These are phyloP conservation scores for Fabriciana adippe DNA, from an alignment of 2,888 invertebrate genomes.

Conservation along the genomic window DNA sequence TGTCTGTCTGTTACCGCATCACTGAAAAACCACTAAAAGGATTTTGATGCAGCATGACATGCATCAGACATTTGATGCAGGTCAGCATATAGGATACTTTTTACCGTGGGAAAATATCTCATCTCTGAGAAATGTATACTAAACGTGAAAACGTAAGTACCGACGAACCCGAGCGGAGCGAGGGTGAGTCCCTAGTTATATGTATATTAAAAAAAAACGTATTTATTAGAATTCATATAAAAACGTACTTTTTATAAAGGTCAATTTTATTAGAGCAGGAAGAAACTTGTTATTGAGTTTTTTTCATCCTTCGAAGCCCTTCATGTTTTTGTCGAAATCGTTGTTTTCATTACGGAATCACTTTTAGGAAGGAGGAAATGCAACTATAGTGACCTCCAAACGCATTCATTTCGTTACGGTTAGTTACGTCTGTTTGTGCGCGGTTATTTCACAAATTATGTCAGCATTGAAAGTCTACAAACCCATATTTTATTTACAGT, in stretches of 20 bases:
- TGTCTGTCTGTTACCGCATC: no score
- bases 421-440: slow-evolving; percentile 12
- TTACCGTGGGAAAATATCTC: no score
- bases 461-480: not conserved
- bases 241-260: slow-evolving; percentile 15
- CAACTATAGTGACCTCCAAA: slow-evolving; percentile 45
- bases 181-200: no score
- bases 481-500: not conserved
- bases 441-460: slow-evolving; percentile 6
- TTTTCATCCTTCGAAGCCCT: slow-evolving; percentile 59
- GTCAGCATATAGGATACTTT: no score
- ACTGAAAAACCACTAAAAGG: no score
- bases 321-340: slow-evolving; percentile 43
- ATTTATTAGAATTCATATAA: slow-evolving; percentile 1
- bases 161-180: no score
- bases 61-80: no score
- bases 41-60: no score
- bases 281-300: slow-evolving; percentile 50
- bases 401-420: slow-evolving; percentile 47
- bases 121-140: no score
- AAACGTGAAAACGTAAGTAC: no score
- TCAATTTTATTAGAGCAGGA: slow-evolving; percentile 46
- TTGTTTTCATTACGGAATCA: slow-evolving; percentile 56
- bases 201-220: not conserved
- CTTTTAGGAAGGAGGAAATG: slow-evolving; percentile 52